Percentiles rank a stretch among this genome's conserved stretches.
phyloP scores from a whole-genome alignment of 1,140 invertebrate genomes.

The Scaptodrosophila lebanonensis region DNA sequence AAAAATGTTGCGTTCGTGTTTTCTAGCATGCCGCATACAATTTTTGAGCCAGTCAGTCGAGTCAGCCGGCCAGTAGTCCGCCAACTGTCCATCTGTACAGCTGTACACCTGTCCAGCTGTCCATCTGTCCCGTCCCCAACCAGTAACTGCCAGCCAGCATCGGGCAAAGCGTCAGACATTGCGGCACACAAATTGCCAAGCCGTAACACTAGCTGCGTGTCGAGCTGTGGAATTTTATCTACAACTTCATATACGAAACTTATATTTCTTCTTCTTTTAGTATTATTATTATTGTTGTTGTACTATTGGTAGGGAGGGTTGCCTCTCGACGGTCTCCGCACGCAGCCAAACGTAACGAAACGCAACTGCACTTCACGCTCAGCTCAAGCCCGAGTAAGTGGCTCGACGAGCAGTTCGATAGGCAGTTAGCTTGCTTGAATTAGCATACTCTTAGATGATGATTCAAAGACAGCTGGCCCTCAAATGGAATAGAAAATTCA shows the following conservation, averaged over 20 bases:
- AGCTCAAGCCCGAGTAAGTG: constrained; percentile 12
- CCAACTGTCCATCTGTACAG: constrained; percentile 35
- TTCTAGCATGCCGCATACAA: constrained; percentile 7
- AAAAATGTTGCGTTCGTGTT: too few relatives aligned
- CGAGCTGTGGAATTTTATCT: constrained; percentile 68
- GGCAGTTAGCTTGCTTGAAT: constrained; percentile 27
- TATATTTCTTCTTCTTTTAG: constrained; percentile 18
- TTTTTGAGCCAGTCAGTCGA: constrained; percentile 56
- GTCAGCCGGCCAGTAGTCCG: constrained; percentile 45
- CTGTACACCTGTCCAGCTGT: constrained; percentile 22
- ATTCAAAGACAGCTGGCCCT: too few relatives aligned
- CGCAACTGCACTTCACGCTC: constrained; percentile 73
- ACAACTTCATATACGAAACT: constrained; percentile 67
- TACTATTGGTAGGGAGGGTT: constrained; percentile 11
- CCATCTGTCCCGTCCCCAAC: constrained; percentile 32
- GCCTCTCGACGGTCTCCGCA: constrained; percentile 39
- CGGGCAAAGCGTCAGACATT: constrained; percentile 48
- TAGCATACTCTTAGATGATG: constrained; percentile 24
- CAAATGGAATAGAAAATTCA: too few relatives aligned
- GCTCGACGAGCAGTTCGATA: constrained; percentile 1
- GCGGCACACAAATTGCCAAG: constrained; percentile 52
- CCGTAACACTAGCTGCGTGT: constrained; percentile 43
- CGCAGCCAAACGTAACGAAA: constrained; percentile 68
- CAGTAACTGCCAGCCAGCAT: constrained; percentile 17
- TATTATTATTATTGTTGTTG: constrained; percentile 61